Base-by-base conservation (phyloP, 2,797 vertebrate genomes). In the Thalassophryne amazonica region DNA sequence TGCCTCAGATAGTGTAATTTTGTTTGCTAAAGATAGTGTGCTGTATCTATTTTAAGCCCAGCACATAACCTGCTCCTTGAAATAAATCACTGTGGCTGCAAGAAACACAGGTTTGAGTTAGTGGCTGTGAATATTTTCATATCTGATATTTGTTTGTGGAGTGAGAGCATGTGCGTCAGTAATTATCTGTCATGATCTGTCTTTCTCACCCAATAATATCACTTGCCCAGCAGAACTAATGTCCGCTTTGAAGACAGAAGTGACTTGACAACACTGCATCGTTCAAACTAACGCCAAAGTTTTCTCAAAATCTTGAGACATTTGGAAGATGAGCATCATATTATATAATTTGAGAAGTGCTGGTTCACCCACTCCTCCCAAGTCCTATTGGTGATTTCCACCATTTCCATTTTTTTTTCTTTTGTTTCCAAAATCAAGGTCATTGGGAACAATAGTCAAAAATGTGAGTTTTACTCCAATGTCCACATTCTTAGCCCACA, bases 11-110 rank as follows among this genome's bases (percentile, higher is more conserved):
- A 40, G 33, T 31, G 56, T 61, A 50, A 28, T 37, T 6, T 27
- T 46, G 21, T 58, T 56, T 36, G 19, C 24, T n/a, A 46, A 16
- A 28, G 32, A 33, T 41, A 12, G 43, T 17, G 54, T 6, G 17
- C 37, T 32, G 34, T 0, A 10, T 54, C 53, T 86, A 86, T 87
- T 89, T 87, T 69, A 68, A 86, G 80, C 22, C 29, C 6, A 11
- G 16, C 25, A 42, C 49, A 71, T 41, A 69, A 57, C 20, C 58
- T 70, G 45, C 48, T 58, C 18, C 51, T 37, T 24, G 16, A 76
- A 63, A 81, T 51, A 71, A 59, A 73, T 65, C 3, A 50, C 38
- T 9, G 13, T 13, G 31, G 40, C 30, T 62, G 40, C 9, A 34
- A 65, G 20, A 25, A 51, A 40, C 41, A 32, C 12, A 33, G 8